These are phyloP conservation scores for Orchesella cincta DNA, from an alignment of 1,140 invertebrate species.

Conservation along the genomic window DNA sequence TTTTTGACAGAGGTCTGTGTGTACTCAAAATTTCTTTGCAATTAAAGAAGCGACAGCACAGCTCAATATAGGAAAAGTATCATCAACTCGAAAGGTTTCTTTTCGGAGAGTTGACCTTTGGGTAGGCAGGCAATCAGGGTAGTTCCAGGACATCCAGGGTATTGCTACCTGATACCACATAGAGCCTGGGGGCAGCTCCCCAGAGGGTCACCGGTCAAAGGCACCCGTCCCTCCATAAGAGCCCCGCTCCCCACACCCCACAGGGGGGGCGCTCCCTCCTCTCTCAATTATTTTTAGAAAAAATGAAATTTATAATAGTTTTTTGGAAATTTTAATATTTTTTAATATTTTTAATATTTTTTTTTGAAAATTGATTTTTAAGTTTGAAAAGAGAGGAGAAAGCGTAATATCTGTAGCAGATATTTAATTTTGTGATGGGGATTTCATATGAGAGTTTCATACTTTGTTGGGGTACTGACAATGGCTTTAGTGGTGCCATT, in stretches of 20 bases:
- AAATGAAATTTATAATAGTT: background rate
- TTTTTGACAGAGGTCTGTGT: background rate
- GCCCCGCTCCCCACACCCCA: constrained; percentile 46
- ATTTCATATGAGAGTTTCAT: constrained; percentile 8
- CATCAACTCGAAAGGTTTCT: background rate
- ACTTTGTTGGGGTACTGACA: constrained; percentile 25
- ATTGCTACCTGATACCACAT: constrained; percentile 17
- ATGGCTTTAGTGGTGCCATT: background rate
- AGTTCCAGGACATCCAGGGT: constrained; percentile 45
- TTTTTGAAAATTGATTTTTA: background rate
- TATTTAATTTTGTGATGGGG: constrained; percentile 16
- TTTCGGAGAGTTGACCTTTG: constrained; percentile 50
- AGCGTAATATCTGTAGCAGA: constrained; percentile 29
- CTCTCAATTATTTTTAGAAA: background rate
- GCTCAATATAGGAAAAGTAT: no score
- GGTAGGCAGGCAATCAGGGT: constrained; percentile 46
- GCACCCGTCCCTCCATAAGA: constrained; percentile 40
- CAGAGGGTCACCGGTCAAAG: constrained; percentile 45
- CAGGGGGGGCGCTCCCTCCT: constrained; percentile 39
- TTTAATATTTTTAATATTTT: background rate
- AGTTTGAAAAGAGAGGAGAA: constrained; percentile 21
- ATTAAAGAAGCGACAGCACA: background rate
- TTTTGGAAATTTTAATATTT: background rate
- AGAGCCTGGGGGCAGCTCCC: constrained; percentile 49
- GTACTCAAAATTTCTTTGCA: background rate